Evolutionary conservation across 2,888 invertebrate genomes (phyloP), one percentile per base, ranked within the genome.

Genomic region (Polydrusus cervinus): DNA sequence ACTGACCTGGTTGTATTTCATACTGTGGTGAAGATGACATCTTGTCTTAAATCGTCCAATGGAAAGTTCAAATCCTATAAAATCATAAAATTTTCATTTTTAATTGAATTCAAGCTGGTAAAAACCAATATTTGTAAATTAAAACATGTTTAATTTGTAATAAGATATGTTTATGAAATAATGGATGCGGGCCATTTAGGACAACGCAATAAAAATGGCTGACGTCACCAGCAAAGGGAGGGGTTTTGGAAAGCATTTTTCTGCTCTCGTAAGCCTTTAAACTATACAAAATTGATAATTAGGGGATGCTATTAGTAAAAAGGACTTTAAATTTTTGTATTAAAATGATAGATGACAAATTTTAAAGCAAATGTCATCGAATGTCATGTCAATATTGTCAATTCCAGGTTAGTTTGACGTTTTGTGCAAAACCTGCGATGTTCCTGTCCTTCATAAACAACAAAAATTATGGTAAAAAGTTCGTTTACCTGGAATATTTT

Each of bases 371-470:
- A 78, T 76, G 78, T 81, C 80, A 79, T 78, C 78, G 79, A 78
- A 80, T 71, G 77, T 77, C 80, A 82, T 78, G 82, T 82, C 82
- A 82, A 82, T 80, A 78, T 80, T 79, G 79, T 80, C 78, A 78
- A 76, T 78, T 73, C 38, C 71, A 67, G 74, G 77, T 74, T 77
- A 71, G 64, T 77, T 77, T 77, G 77, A 77, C 77, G 77, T 77
- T 74, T 74, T 77, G 51, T 20, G 66, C 62, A 70, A 66, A 61
- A 71, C 51, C 61, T 70, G 47, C 16, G 13, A 34, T 38, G 61
- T 30, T 8, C 55, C 34, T 57, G 70, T 65, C 70, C 65, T 70
- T 47, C 43, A 18, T 16, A 62, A 47, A 60, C 62, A 53, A 7
- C 20, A 40, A 51, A 61, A 53, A 75, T 67, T 45, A 51, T 53